Conservation (phyloP, 2,888 invertebrate species). For the Cylloceria caligata region DNA sequence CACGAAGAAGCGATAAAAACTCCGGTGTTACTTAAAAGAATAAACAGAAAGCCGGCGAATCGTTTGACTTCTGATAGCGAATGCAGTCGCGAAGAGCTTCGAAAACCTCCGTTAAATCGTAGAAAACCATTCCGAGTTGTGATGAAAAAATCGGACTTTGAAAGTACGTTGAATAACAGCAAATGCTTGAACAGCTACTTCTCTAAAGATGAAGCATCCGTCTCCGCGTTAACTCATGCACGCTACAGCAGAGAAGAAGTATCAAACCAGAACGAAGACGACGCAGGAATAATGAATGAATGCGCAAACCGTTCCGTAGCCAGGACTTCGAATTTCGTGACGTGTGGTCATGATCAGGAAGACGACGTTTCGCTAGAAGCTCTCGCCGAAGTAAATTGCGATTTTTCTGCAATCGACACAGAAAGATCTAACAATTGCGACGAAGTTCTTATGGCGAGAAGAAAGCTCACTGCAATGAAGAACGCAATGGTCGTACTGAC, state of each 20-base stretch:
- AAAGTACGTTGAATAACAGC: neutral
- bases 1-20: neutral
- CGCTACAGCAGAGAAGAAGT: neutral
- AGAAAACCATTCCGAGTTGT: neutral
- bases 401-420: neutral
- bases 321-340: neutral
- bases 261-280: neutral
- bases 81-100: neutral
- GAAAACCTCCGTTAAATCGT: slow-evolving; percentile 1
- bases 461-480: slow-evolving; percentile 46
- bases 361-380: neutral
- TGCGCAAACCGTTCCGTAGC: neutral
- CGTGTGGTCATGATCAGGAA: neutral
- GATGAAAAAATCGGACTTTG: neutral
- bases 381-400: neutral
- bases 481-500: slow-evolving; percentile 63
- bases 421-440: neutral
- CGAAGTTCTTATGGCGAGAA: slow-evolving; percentile 18
- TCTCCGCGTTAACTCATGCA: neutral
- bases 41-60: neutral
- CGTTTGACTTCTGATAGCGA: neutral
- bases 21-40: neutral
- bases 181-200: neutral
- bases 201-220: neutral
- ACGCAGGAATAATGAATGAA: neutral